Evolutionary conservation across 2,113 vertebrate genomes (phyloP), one percentile per base, ranked within the genome.

Genomic region (Myotis brandtii): DNA sequence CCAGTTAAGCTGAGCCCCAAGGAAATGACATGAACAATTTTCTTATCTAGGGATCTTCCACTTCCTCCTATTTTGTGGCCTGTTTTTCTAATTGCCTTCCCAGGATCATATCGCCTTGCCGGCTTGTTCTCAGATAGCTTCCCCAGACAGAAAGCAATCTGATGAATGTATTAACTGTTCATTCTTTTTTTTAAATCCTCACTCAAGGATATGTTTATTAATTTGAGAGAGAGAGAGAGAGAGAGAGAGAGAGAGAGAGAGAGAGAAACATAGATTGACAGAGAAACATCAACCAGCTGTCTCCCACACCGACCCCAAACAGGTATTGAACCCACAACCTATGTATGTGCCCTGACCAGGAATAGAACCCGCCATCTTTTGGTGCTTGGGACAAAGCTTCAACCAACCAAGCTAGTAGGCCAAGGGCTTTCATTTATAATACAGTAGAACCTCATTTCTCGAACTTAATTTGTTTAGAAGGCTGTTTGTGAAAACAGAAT

Each of bases 111-210:
- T 30, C 1, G 1, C 30, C 34, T 64, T 34, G 64, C 3, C 85
- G 46, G 5, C 30, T 80, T 52, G 6, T 25, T 94, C 23, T 43
- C 72, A 70, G 83, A 56, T n/a, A 72, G 62, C 30, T 64, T 8
- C 37, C 82, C 54, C 14, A 95, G 56, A 80, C 9, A 96, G 67
- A 81, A 86, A 92, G 23, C 11, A 96, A 54, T 27, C 25, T 73
- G 11, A 83, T 85, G 23, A 93, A 91, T 30, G 6, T 37, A 70
- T 50, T 25, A 67, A 73, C n/a, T 21, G 66, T 46, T 88, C 23
- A 67, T 69, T 92, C 12, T 64, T 34, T 52, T 69, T 56, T 50
- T 88, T 17, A 17, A 66, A 16, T n/a, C 64, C 32, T 67, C 13
- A 67, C 32, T 67, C 14, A 17, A 67, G 64, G 30, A 32, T 66